These are phyloP conservation scores for Sinocyclocheilus anophthalmus DNA, from an alignment of 2,113 vertebrate genomes.

Conservation along the genomic window DNA sequence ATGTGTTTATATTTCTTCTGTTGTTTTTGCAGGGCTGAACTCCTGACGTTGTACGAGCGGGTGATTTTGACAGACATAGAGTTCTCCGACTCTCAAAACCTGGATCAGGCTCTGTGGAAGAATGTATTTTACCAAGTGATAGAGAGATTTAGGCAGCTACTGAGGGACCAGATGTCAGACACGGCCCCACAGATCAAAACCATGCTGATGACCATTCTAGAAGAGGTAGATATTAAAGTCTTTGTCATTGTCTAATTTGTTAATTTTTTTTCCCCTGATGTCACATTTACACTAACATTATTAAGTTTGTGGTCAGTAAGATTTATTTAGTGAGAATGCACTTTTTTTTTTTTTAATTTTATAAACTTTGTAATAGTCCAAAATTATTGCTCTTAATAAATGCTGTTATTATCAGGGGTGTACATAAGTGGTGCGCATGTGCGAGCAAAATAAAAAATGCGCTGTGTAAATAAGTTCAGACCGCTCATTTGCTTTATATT, in stretches of 20 bases:
- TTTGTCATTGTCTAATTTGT: background rate
- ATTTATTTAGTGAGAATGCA: background rate
- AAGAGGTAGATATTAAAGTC: constrained; percentile 80
- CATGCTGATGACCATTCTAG: constrained; percentile 88
- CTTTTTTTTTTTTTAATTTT: background rate
- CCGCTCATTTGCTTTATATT: too few relatives aligned
- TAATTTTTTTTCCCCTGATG: background rate
- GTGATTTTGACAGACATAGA: constrained; percentile 93
- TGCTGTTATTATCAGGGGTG: too few relatives aligned
- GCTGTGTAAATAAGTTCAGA: too few relatives aligned
- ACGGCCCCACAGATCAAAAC: constrained; percentile 81
- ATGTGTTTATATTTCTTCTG: background rate
- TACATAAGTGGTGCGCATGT: too few relatives aligned
- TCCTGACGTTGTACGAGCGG: constrained; percentile 88
- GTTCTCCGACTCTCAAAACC: constrained; percentile 90
- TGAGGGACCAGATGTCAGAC: constrained; percentile 87
- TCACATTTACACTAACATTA: too few relatives aligned
- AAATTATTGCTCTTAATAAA: background rate
- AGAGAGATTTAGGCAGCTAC: constrained; percentile 92
- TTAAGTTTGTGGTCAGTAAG: too few relatives aligned
- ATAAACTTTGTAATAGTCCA: background rate
- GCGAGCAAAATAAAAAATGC: too few relatives aligned
- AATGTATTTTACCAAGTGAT: constrained; percentile 98
- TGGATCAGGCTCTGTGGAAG: constrained; percentile 97
- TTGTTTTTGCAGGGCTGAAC: constrained; percentile 80